These are phyloP conservation scores for Agrilus biguttatus DNA, from an alignment of 2,888 invertebrate species.

Conservation along the genomic window DNA sequence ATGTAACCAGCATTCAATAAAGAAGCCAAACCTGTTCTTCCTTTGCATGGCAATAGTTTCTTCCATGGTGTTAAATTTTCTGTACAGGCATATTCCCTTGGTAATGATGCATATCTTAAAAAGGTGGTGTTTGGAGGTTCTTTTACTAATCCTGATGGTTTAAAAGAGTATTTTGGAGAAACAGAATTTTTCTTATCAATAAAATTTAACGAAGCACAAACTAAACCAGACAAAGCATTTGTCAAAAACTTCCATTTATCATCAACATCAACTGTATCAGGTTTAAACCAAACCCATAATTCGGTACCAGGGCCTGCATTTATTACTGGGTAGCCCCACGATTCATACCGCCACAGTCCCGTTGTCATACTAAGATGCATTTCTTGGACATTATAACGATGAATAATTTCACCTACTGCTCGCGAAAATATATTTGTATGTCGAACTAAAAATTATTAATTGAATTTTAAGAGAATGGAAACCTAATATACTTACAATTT, in stretches of 20 bases:
- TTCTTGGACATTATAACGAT: conserved; percentile 73
- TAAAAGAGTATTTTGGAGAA: conserved; percentile 68
- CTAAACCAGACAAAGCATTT: conserved; percentile 82
- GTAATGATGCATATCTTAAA: conserved; percentile 75
- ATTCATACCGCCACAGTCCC: conserved; percentile 84
- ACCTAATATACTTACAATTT: conserved; percentile 39
- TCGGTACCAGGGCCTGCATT: conserved; percentile 91
- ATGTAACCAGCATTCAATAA: conserved; percentile 81
- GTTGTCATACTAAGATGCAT: conserved; percentile 84
- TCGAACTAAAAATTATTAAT: conserved; percentile 38
- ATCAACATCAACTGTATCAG: conserved; percentile 54
- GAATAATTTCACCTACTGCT: conserved; percentile 75
- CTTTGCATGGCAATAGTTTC: conserved; percentile 89
- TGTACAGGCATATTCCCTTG: conserved; percentile 93
- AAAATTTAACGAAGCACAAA: conserved; percentile 94
- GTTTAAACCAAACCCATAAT: conserved; percentile 83
- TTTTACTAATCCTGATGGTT: conserved; percentile 51
- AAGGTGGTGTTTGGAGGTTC: conserved; percentile 35
- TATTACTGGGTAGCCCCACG: conserved; percentile 87
- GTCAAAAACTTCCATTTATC: conserved; percentile 77
- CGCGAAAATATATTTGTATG: conserved; percentile 82
- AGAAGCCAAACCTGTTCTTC: conserved; percentile 73
- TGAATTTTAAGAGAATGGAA: neutral
- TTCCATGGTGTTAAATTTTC: conserved; percentile 99
- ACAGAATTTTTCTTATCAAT: conserved; percentile 75